Conservation (phyloP, 2,797 vertebrate species). For the Catharus ustulatus region DNA sequence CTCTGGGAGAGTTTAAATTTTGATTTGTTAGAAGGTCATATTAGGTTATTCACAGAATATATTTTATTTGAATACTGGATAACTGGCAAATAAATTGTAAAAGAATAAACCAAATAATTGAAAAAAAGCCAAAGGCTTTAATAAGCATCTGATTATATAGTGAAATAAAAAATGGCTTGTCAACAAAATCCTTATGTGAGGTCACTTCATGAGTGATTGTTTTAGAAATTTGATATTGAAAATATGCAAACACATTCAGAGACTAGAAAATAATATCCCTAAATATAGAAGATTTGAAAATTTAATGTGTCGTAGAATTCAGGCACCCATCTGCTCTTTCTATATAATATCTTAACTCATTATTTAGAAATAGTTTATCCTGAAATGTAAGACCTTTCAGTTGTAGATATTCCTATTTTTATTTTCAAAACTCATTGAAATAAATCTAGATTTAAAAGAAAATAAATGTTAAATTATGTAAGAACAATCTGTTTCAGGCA, state of each 20-base stretch:
- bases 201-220: neutral
- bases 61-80: neutral
- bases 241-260: neutral
- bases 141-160: neutral
- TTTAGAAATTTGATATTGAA: neutral
- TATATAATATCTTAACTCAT: neutral
- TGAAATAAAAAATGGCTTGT: neutral
- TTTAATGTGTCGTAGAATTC: neutral
- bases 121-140: neutral
- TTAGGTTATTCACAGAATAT: neutral
- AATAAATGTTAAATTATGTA: neutral
- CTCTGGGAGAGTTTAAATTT: neutral
- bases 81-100: neutral
- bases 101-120: neutral
- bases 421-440: neutral
- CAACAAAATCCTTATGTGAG: accelerated
- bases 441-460: neutral
- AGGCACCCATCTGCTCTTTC: neutral
- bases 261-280: neutral
- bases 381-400: neutral
- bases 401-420: neutral
- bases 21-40: neutral
- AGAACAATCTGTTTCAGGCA: neutral
- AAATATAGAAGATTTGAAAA: neutral
- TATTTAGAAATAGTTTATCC: neutral